Evolutionary conservation across 2,113 vertebrate species (phyloP).

Genomic region (Pavo muticus): DNA sequence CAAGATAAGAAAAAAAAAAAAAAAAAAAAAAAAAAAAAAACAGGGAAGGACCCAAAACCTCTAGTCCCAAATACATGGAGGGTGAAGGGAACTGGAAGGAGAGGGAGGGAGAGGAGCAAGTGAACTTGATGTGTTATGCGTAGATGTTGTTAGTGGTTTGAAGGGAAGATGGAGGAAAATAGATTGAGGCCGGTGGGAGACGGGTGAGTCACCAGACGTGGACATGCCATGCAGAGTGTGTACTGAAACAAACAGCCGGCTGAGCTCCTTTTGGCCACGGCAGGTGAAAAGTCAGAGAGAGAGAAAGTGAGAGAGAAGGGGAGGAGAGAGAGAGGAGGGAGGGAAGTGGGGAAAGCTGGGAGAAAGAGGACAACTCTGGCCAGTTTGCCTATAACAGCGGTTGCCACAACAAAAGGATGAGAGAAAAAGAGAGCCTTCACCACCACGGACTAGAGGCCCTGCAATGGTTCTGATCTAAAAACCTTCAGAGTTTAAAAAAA

Average conservation of each 20-base stretch:
- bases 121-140: slow-evolving; percentile 48
- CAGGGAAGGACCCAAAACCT: slow-evolving; percentile 68
- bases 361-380: slow-evolving; percentile 84
- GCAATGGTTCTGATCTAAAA: slow-evolving; percentile 73
- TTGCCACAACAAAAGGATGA: slow-evolving; percentile 80
- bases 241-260: slow-evolving; percentile 79
- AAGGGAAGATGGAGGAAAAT: slow-evolving; percentile 65
- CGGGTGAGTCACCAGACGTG: slow-evolving; percentile 76
- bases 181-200: slow-evolving; percentile 52
- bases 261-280: slow-evolving; percentile 71
- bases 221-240: slow-evolving; percentile 93
- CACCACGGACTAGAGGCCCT: slow-evolving; percentile 72
- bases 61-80: slow-evolving; percentile 77
- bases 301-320: neutral
- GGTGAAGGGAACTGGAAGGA: slow-evolving; percentile 47
- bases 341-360: slow-evolving; percentile 33
- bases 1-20: neutral
- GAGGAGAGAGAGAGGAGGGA: slow-evolving; percentile 17
- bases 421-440: slow-evolving; percentile 65
- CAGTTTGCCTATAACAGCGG: slow-evolving; percentile 86
- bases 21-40: slow-evolving; percentile 51
- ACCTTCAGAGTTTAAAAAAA: slow-evolving; percentile 54
- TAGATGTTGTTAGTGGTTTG: slow-evolving; percentile 72
- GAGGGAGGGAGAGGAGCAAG: slow-evolving; percentile 22
- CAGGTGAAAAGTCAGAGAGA: slow-evolving; percentile 57